Evolutionary conservation across 2,888 invertebrate genomes (phyloP).

Genomic region (Ochlodes sylvanus): DNA sequence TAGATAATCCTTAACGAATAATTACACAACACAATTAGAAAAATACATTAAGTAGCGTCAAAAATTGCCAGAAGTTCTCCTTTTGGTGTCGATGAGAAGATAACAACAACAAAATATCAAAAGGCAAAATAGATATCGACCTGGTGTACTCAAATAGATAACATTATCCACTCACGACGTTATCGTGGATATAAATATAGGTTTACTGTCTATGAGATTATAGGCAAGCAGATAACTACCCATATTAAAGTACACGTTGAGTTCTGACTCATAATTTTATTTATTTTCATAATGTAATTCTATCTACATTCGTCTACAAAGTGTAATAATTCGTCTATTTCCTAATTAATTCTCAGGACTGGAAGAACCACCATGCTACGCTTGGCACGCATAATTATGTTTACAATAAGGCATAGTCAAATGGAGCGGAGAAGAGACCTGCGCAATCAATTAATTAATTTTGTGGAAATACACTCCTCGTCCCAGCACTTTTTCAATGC

Average conservation of each 20-base stretch:
- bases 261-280: no score
- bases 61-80: slow-evolving; percentile 1
- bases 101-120: slow-evolving; percentile 55
- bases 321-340: no score
- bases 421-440: no score
- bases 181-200: slow-evolving; percentile 12
- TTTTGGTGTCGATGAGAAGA: slow-evolving; percentile 47
- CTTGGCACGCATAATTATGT: no score
- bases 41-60: slow-evolving; percentile 7
- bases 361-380: no score
- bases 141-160: slow-evolving; percentile 55
- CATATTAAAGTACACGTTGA: not conserved
- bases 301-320: no score
- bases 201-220: slow-evolving; percentile 7
- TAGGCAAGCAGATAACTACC: not conserved
- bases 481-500: no score
- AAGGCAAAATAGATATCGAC: slow-evolving; percentile 67
- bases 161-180: slow-evolving; percentile 41
- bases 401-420: no score
- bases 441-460: no score
- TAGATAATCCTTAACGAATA: not conserved
- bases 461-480: no score
- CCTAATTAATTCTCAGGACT: no score
- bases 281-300: no score
- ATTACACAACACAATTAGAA: not conserved